These are phyloP conservation scores for Drosophila busckii DNA, from an alignment of 1,140 invertebrate species.

Conservation along the genomic window DNA sequence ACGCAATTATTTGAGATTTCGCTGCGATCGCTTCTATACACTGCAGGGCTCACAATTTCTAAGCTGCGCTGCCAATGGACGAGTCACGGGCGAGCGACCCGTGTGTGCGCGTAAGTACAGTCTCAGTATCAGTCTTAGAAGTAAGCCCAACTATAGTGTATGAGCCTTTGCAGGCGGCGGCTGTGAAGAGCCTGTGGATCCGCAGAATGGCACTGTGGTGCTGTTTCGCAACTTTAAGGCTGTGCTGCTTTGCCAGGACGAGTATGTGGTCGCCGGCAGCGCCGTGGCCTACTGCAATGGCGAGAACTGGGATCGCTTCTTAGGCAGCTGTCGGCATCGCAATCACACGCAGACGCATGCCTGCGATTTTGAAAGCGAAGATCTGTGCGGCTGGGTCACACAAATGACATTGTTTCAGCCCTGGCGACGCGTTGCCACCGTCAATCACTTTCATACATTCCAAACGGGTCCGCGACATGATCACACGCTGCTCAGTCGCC, in stretches of 20 bases:
- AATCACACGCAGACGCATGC: constrained; percentile 33
- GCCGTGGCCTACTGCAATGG: constrained; percentile 54
- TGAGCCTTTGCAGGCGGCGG: constrained; percentile 28
- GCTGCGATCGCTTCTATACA: constrained; percentile 7
- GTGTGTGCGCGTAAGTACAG: constrained; percentile 56
- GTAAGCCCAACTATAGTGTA: not conserved
- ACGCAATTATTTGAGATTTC: constrained; percentile 8
- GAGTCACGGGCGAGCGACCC: constrained; percentile 26
- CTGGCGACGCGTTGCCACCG: constrained; percentile 54
- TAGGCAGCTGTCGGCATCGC: constrained; percentile 53
- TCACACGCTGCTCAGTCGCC: constrained; percentile 47
- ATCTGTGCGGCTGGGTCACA: constrained; percentile 61
- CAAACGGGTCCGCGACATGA: constrained; percentile 65
- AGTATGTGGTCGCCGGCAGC: constrained; percentile 53
- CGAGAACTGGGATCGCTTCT: constrained; percentile 46
- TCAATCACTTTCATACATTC: constrained; percentile 19
- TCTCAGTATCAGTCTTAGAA: not conserved
- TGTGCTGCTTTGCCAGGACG: constrained; percentile 36
- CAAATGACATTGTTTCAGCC: not conserved
- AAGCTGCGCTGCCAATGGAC: constrained; percentile 10
- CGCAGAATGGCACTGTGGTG: constrained; percentile 25
- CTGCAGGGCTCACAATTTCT: constrained; percentile 6
- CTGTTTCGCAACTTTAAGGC: constrained; percentile 2
- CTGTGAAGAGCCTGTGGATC: not conserved
- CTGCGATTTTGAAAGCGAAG: constrained; percentile 69